Percentiles rank a stretch among this genome's conserved stretches.
Evolutionary conservation across 2,888 invertebrate genomes (phyloP).

Genomic region (Hylaea fasciaria): DNA sequence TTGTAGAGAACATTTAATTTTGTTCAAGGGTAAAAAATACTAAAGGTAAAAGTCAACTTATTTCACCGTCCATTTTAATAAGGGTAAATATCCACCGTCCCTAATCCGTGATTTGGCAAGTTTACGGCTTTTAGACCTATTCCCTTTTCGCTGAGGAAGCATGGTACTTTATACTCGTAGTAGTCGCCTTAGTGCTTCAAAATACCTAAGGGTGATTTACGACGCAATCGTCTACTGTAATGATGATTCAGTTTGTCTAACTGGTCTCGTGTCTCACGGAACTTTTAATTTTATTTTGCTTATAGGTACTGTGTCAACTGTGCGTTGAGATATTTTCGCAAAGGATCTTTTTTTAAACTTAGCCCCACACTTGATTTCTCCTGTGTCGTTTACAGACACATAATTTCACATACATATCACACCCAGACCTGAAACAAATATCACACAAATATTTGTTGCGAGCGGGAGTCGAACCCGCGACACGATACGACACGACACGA

Average conservation of each 20-base stretch:
- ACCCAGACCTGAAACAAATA: no score
- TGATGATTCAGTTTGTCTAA: not conserved
- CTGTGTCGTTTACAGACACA: no score
- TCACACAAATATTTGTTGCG: no score
- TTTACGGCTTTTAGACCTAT: constrained; percentile 17
- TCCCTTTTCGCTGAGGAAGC: constrained; percentile 8
- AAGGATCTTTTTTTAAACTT: not conserved
- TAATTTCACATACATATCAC: no score
- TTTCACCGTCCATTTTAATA: constrained; percentile 15
- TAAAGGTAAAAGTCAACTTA: constrained; percentile 2
- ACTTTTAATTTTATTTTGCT: no score
- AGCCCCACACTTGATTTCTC: no score
- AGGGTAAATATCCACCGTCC: constrained; percentile 10
- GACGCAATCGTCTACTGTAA: constrained; percentile 6
- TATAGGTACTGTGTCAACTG: no score
- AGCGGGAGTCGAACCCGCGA: no score
- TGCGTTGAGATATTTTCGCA: no score
- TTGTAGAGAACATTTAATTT: no score
- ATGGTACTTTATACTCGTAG: constrained; percentile 11
- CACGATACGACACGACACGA: no score
- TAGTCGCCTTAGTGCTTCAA: constrained; percentile 13
- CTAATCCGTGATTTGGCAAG: constrained; percentile 14
- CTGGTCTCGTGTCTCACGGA: not conserved
- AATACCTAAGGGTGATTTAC: constrained; percentile 15
- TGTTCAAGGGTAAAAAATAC: no score